Evolutionary conservation across 2,888 invertebrate species (phyloP), one percentile per base, ranked within the genome.

Genomic region (Nezara viridula): DNA sequence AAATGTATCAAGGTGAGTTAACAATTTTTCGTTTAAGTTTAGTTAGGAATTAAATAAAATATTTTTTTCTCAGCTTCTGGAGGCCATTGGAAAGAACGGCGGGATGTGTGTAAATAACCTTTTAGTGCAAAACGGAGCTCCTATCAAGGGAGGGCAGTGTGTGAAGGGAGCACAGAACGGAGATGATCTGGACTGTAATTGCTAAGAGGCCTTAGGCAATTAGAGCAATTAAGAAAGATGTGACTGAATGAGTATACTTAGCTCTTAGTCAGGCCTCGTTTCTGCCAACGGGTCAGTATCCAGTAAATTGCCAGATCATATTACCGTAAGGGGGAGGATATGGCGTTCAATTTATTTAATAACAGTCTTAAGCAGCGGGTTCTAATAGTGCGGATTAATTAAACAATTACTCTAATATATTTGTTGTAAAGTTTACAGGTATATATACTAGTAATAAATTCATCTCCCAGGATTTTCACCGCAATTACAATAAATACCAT

Each of bases 191-290:
- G 27, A 73, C 32, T 19, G 16, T 73, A 73, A 73, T 73, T 73
- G 66, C 66, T 7, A 37, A 12, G 5, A 37, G 66, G 32, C 66
- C 66, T 73, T 21, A 7, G 44, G 81, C 81, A 81, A 81, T 81
- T 81, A 47, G n/a, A 16, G 24, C 44, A 81, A 81, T 81, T 81
- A 81, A 73, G 27, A 19, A 21, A 47, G 81, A 81, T 44, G 10
- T 81, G 24, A 81, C 81, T 81, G 44, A 81, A 47, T n/a, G 81
- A 44, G 37, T 81, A 81, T 81, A 81, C 81, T 81, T 81, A 81
- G 81, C 81, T 81, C 81, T 81, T 81, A 81, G 81, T 81, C 81
- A 81, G 66, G 32, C 32, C 66, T 37, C 66, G 6, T 73, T 37
- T 37, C 66, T 37, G 3, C 27, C 5, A 27, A 27, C 27, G 2